Percentiles rank a stretch among this genome's conserved stretches.
These are phyloP conservation scores for Thereva nobilitata DNA, from an alignment of 2,888 invertebrate genomes.

Conservation along the genomic window DNA sequence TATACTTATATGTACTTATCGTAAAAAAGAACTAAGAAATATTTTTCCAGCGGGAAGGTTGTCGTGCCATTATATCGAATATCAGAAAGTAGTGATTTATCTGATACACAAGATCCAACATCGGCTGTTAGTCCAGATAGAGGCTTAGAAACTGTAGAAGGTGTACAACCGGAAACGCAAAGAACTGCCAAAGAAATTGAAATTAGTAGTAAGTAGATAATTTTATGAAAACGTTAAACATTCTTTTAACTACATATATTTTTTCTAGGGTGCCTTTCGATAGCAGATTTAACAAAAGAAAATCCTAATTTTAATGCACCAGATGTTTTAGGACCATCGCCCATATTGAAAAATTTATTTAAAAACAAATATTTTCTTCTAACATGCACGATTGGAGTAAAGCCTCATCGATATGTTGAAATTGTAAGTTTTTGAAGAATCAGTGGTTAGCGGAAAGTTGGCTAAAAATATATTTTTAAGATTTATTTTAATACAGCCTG, in stretches of 20 bases:
- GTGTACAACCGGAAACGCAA: conserved; percentile 62
- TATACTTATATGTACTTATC: background rate
- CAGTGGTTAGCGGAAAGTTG: background rate
- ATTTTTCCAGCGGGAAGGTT: conserved; percentile 26
- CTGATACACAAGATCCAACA: conserved; percentile 48
- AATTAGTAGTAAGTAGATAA: conserved; percentile 52
- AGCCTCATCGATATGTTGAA: conserved; percentile 42
- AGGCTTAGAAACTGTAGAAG: conserved; percentile 58
- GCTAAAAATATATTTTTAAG: background rate
- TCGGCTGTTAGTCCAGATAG: conserved; percentile 49
- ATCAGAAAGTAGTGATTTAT: conserved; percentile 44
- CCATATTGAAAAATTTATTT: conserved; percentile 59
- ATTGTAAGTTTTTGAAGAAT: conserved; percentile 23
- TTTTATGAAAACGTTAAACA: conserved; percentile 10
- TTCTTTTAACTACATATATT: conserved; percentile 2
- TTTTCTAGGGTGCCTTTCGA: conserved; percentile 43
- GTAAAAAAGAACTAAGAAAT: conserved; percentile 32
- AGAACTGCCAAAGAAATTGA: conserved; percentile 61
- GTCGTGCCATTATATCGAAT: conserved; percentile 27
- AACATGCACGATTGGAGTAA: conserved; percentile 61
- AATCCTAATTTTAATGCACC: conserved; percentile 42
- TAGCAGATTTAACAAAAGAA: conserved; percentile 43
- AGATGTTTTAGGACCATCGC: conserved; percentile 62
- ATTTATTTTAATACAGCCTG: no score
- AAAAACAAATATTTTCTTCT: conserved; percentile 64